Evolutionary conservation across 2,888 invertebrate genomes (phyloP).

Genomic region (Agapetus fuscipes): DNA sequence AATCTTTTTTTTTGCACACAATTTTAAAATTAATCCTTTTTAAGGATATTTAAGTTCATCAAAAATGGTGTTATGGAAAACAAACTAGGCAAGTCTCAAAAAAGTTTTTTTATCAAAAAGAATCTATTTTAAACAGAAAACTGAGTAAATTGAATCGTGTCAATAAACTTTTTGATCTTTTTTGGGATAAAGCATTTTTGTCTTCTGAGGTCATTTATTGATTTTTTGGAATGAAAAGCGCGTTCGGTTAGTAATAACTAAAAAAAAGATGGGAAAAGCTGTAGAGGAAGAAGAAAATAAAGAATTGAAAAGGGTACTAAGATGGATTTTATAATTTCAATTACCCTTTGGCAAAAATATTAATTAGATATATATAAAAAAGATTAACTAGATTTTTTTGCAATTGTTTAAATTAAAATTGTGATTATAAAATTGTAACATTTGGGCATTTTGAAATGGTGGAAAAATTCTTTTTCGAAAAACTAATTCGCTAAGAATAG

Average conservation of each 20-base stretch:
- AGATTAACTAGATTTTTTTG: not conserved
- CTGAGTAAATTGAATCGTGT: not conserved
- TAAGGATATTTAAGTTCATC: too few relatives aligned
- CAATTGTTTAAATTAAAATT: not conserved
- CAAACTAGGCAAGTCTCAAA: too few relatives aligned
- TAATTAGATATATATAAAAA: not conserved
- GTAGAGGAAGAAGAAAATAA: not conserved
- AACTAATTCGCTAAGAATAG: too few relatives aligned
- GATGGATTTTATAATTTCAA: constrained; percentile 9
- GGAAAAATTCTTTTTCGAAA: too few relatives aligned
- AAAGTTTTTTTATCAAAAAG: too few relatives aligned
- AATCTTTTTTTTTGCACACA: not conserved
- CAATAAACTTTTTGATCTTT: constrained; percentile 8
- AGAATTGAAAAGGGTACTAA: constrained; percentile 1
- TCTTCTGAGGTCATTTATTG: too few relatives aligned
- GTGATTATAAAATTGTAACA: not conserved
- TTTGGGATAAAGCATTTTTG: too few relatives aligned
- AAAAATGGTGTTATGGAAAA: too few relatives aligned
- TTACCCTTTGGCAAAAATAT: not conserved
- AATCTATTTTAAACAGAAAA: too few relatives aligned
- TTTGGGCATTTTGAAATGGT: not conserved
- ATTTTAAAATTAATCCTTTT: too few relatives aligned
- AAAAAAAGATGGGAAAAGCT: constrained; percentile 11
- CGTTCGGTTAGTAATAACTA: constrained; percentile 23
- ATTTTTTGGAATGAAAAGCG: constrained; percentile 13